Evolutionary conservation across 2,888 invertebrate genomes (phyloP), one percentile per base, ranked within the genome.

Genomic region (Panopea generosa): DNA sequence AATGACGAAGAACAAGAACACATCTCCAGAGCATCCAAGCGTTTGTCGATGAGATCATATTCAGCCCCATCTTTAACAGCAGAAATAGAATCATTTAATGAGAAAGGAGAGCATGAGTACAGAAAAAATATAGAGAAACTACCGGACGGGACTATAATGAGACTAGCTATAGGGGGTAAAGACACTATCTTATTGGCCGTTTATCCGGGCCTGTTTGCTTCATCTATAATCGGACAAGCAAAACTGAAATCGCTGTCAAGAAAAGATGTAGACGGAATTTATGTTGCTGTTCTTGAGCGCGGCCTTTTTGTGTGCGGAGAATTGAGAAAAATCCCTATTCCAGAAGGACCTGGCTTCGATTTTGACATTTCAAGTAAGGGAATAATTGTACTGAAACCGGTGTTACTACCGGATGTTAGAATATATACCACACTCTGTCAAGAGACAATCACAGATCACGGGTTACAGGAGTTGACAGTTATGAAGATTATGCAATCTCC

Each of bases 261-360:
- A 49, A 80, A 77, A 45, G 80, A 80, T 27, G 50, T 61, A 16
- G 80, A 80, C 20, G 80, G 80, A 6, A 77, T 80, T 4, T 80
- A 80, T 40, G 80, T 80, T 4, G 80, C 80, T 1, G 73, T 80
- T 11, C 45, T 80, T 6, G 73, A 76, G 24, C 50, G 45, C 14
- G 80, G 80, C 4, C 66, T 73, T 38, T 80, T 80, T 60, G 63
- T 77, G 11, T 76, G 76, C 49, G 80, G 80, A 0, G 80, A 80
- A 43, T 62, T 80, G 1, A 61, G 80, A 24, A 80, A 77, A 59
- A 67, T 80, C 14, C 76, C 77, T 2, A 80, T 80, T 20, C 80
- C 80, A 2, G 80, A 80, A 43, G 78, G 74, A 27, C 80, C 80
- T 0, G 73, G 67, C 1, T 80, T 80, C 49, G 80, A 80, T 50